phyloP scores from a whole-genome alignment of 2,113 vertebrate genomes.

The Ranitomeya imitator region DNA sequence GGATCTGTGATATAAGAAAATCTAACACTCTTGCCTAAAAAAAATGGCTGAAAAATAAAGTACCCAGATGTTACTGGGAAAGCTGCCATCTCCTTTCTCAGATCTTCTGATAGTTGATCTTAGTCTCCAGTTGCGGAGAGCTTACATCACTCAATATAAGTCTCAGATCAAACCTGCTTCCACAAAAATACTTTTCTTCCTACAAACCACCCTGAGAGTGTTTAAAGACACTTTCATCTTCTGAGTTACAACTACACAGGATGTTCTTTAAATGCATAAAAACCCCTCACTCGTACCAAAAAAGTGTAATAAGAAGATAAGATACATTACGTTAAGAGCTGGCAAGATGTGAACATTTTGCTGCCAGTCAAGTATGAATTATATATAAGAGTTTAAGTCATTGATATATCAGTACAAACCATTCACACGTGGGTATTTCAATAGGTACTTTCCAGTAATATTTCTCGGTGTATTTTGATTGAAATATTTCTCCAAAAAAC shows the following conservation, averaged over 20 bases:
- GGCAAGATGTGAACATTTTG: conserved; percentile 15
- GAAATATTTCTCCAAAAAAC: not conserved
- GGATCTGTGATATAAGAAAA: not conserved
- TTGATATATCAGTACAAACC: not conserved
- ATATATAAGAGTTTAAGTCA: conserved; percentile 22
- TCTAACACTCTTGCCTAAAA: not conserved
- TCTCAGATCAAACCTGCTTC: conserved; percentile 59
- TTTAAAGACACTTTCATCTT: conserved; percentile 65
- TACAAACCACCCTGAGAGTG: conserved; percentile 61
- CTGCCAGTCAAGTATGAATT: conserved; percentile 38
- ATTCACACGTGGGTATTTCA: conserved; percentile 3
- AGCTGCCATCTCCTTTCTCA: not conserved
- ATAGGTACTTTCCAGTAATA: not conserved
- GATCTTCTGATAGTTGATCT: conserved; percentile 3
- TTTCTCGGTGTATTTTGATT: not conserved
- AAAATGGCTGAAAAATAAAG: not conserved
- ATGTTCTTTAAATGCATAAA: conserved; percentile 64
- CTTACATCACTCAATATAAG: conserved; percentile 53
- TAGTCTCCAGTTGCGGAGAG: conserved; percentile 21
- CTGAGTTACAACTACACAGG: conserved; percentile 63
- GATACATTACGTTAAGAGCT: conserved; percentile 15
- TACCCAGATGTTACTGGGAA: not conserved
- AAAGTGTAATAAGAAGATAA: conserved; percentile 47
- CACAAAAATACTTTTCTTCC: conserved; percentile 36
- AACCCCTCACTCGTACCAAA: conserved; percentile 49